Base-by-base conservation (phyloP, 2,888 invertebrate species). In the Crepidodera aurea region DNA sequence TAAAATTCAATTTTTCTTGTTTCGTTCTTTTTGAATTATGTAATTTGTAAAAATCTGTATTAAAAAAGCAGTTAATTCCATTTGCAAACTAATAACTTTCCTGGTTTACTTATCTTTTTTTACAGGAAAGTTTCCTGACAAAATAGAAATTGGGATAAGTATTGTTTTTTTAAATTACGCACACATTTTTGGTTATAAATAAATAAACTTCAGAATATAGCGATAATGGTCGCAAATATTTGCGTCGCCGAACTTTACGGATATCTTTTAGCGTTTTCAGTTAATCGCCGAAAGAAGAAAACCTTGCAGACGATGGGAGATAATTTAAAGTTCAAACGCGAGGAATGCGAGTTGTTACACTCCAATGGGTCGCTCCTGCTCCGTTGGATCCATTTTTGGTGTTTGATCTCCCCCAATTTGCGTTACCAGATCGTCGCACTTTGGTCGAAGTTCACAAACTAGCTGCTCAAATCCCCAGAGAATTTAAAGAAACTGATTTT, bases 301-400 rank as follows among this genome's bases (percentile, higher is more conserved):
- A 59, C 50, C 44, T 42, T 8, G 51, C 13, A 65, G 65, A 56
- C 62, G 62, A 62, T 59, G 59, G 54, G 39, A 65, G 65, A 65
- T 62, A 65, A 65, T 62, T 65, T 51, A 62, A 65, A 65, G 65
- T 62, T 62, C 60, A 60, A 59, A 44, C 60, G 54, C 55, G 53
- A 65, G 56, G 62, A 65, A 65, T 65, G 62, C 42, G 59, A 65
- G 51, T 60, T 59, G 65, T 65, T 65, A 59, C 62, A 65, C 59
- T 62, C 16, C 51, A 60, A 48, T 34, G 55, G 40, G 16, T 59
- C 39, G 29, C 40, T 54, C 58, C 34, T 54, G 61, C 62, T 57
- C 57, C 46, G 48, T 18, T 58, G 58, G 50, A 39, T 65, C 54
- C 42, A 48, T 62, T 58, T 51, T 55, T 57, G 48, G 57, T 53